These are phyloP conservation scores for Halyomorpha halys DNA, from an alignment of 1,140 invertebrate species.

Conservation along the genomic window DNA sequence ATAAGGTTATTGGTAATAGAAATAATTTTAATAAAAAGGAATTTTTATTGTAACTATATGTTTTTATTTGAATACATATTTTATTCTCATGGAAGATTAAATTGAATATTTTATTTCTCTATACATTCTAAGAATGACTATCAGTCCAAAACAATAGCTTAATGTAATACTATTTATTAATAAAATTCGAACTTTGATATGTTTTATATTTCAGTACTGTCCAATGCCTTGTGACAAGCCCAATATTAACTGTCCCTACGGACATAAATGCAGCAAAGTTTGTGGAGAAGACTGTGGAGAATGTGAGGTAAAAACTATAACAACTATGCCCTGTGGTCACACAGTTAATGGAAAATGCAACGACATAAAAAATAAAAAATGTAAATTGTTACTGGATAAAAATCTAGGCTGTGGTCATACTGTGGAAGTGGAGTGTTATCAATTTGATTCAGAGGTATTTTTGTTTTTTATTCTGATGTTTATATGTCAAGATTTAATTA, in stretches of 20 bases:
- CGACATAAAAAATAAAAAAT: not conserved
- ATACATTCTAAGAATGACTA: no score
- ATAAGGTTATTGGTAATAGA: no score
- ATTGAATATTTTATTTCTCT: no score
- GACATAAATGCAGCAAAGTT: slow-evolving; percentile 39
- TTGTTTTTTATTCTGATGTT: not conserved
- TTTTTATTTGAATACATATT: no score
- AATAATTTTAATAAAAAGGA: no score
- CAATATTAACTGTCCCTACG: slow-evolving; percentile 35
- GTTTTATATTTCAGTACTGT: slow-evolving; percentile 37
- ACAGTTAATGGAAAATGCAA: not conserved
- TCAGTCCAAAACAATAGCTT: no score
- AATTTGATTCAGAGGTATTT: not conserved
- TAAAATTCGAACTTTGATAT: not conserved
- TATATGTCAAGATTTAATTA: no score
- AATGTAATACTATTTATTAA: slow-evolving; percentile 20
- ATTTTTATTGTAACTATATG: no score
- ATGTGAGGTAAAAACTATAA: slow-evolving; percentile 35
- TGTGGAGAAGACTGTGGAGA: slow-evolving; percentile 43
- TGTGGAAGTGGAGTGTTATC: not conserved
- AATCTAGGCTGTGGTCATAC: not conserved
- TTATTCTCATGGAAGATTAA: no score
- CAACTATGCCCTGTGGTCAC: slow-evolving; percentile 17
- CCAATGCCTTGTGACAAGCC: slow-evolving; percentile 38
- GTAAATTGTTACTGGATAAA: slow-evolving; percentile 9